These are phyloP conservation scores for Oreonectes daqikongensis DNA, from an alignment of 2,797 vertebrate species.

Conservation along the genomic window DNA sequence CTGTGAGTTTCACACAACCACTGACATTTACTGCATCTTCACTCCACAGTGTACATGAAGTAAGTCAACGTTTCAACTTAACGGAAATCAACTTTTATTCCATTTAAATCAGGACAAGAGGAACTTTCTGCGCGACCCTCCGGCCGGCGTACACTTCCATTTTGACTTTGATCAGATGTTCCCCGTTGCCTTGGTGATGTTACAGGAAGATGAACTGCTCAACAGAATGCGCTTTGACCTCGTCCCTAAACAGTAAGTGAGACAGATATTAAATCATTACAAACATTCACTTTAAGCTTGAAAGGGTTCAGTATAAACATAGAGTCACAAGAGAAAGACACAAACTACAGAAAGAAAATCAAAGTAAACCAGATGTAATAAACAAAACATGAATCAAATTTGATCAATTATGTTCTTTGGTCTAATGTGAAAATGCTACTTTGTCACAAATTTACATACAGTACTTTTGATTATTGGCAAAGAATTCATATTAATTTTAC, in stretches of 20 bases:
- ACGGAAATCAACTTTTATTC: too few species aligned
- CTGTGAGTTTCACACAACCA: conserved; percentile 80
- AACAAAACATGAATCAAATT: too few species aligned
- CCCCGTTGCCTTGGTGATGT: conserved; percentile 91
- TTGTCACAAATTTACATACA: too few species aligned
- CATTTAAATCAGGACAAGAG: conserved; percentile 84
- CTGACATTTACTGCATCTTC: background rate
- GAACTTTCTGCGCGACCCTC: conserved; percentile 95
- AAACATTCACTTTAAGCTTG: background rate
- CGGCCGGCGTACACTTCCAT: conserved; percentile 93
- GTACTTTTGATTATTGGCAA: too few species aligned
- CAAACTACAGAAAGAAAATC: too few species aligned
- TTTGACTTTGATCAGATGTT: conserved; percentile 97
- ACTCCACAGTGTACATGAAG: background rate
- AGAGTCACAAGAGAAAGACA: too few species aligned
- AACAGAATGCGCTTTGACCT: conserved; percentile 97
- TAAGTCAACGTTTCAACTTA: background rate
- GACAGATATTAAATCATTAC: background rate
- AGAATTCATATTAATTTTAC: too few species aligned
- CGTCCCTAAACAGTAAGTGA: conserved; percentile 92
- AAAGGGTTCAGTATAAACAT: too few species aligned
- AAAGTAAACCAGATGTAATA: too few species aligned
- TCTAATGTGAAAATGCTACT: too few species aligned
- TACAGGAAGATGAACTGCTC: conserved; percentile 95
- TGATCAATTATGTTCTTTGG: too few species aligned